Evolutionary conservation across 2,888 invertebrate genomes (phyloP), one percentile per base, ranked within the genome.

Genomic region (Gymnoscelis rufifasciata): DNA sequence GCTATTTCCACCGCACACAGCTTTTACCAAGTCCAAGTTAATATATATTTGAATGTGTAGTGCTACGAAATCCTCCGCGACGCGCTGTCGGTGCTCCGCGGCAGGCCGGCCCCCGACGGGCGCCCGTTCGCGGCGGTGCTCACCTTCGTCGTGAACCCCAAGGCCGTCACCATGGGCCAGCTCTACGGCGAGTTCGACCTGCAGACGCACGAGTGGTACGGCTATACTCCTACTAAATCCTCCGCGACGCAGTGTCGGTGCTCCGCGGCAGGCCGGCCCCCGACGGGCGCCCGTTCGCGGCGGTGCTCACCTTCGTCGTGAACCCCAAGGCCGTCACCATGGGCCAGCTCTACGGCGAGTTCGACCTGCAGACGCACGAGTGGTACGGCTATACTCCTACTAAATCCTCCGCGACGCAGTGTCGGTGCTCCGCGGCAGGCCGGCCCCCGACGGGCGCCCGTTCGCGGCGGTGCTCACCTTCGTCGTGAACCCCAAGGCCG

Each of bases 241-340:
- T n/a, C n/a, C n/a, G n/a, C n/a, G n/a, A n/a, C n/a, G n/a, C n/a
- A n/a, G n/a, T n/a, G n/a, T n/a, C n/a, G n/a, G n/a, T n/a, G n/a
- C n/a, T n/a, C n/a, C n/a, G n/a, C n/a, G n/a, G n/a, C n/a, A n/a
- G n/a, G n/a, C n/a, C n/a, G n/a, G n/a, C n/a, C n/a, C 93, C 93
- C 0, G 92, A 92, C 47, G 94, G 94, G 10, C 90, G 90, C 51
- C 90, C 91, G 0, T 94, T 94, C 73, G 88, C 91, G 8, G 78
- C 90, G 0, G 92, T 92, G 0, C 88, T 90, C 57, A 89, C 92
- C 0, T 90, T 88, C 66, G 90, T 92, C 0, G 88, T 95, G 43
- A 95, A 95, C 78, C 95, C 95, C 6, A 95, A 95, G 78, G 91
- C 94, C 1, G 93, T 95, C 53, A 95, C 94, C 3, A 93, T 95